Conservation (phyloP, 1,140 invertebrate genomes). For the Goniozus legneri region DNA sequence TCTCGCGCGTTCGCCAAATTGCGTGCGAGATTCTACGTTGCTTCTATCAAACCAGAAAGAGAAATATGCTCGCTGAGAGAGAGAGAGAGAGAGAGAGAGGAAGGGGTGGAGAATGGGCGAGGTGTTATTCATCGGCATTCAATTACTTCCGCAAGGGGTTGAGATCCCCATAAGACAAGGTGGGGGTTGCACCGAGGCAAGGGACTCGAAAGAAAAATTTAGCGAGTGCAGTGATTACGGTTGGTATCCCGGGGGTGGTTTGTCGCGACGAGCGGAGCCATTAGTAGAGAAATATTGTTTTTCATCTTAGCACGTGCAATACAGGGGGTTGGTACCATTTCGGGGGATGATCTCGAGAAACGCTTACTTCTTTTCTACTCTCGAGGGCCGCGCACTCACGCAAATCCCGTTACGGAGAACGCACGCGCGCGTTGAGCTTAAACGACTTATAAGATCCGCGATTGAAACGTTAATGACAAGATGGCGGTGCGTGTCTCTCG, state of each 20-base stretch:
- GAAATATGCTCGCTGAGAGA: neutral
- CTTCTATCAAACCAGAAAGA: conserved; percentile 1
- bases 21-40: conserved; percentile 15
- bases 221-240: too few species aligned
- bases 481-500: too few species aligned
- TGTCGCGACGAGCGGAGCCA: conserved; percentile 32
- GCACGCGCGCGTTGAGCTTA: conserved; percentile 13
- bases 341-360: conserved; percentile 29
- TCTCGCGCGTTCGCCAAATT: conserved; percentile 24
- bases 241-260: too few species aligned
- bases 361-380: too few species aligned
- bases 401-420: conserved; percentile 24
- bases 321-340: too few species aligned
- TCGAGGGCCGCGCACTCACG: too few species aligned
- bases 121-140: neutral
- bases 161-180: conserved; percentile 7
- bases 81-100: conserved; percentile 6
- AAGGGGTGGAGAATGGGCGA: conserved; percentile 2
- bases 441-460: conserved; percentile 27
- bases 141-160: neutral
- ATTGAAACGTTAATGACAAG: conserved; percentile 35
- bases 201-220: too few species aligned
- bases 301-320: too few species aligned
- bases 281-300: conserved; percentile 46
- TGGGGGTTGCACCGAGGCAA: conserved; percentile 4